Evolutionary conservation across 2,888 invertebrate species (phyloP), one percentile per base, ranked within the genome.

Genomic region (Shargacucullia verbasci): DNA sequence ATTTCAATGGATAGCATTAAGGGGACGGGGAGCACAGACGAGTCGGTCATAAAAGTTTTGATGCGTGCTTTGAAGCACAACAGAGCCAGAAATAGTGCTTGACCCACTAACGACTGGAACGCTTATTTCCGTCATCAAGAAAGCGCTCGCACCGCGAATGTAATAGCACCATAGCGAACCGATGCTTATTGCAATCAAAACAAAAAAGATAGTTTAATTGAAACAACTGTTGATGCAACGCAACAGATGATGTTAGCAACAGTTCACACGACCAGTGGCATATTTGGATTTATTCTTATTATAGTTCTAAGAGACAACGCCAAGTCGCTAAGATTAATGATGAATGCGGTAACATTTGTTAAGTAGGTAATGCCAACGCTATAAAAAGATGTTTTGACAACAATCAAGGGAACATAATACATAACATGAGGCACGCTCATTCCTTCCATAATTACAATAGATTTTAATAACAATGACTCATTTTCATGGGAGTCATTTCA

Each of bases 51-150:
- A 90, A 88, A 88, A 84, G 81, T 84, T 78, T 79, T 81, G 81
- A 87, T 85, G 87, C 87, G 86, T 84, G 84, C 84, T 83, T 82
- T 87, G 83, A 83, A 88, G 85, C 86, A 90, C 89, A 90, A 88
- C 89, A 82, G 86, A 81, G 84, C 86, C 89, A 86, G 88, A 91
- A 94, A 94, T 93, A 94, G 90, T 90, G 81, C 79, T 89, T 92
- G 93, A 93, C 93, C 93, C 88, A 94, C 82, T 92, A 89, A 90
- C 88, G 88, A 84, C 92, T 92, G 92, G 92, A 92, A 84, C 86
- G 90, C 87, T 90, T 93, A 93, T 93, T 92, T 93, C 93, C 91
- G 93, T 91, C 92, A 91, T 91, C 89, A 86, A 87, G 81, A 85
- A 80, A 81, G 78, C 77, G 84, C 76, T 80, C 80, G 79, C 70